A percentile compares a stretch with the other conserved stretches of the same genome.
These are phyloP conservation scores for Adrianichthys oophorus DNA, from an alignment of 2,797 vertebrate genomes.

Conservation along the genomic window DNA sequence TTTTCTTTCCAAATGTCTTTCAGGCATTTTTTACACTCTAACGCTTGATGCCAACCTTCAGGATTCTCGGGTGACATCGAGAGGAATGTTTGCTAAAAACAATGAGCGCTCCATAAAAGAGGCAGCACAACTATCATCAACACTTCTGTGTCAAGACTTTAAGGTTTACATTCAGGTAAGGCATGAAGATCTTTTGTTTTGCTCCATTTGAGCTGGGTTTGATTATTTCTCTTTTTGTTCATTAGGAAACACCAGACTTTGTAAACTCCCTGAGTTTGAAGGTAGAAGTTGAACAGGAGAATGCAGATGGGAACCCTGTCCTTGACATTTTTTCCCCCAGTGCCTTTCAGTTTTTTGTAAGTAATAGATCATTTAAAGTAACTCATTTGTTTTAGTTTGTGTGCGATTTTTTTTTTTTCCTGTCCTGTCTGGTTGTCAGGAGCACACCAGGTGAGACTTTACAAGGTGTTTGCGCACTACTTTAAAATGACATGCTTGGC, in stretches of 20 bases:
- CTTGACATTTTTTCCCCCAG: slow-evolving; percentile 80
- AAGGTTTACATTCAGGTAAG: slow-evolving; percentile 85
- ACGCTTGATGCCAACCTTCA: slow-evolving; percentile 86
- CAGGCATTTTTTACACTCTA: slow-evolving; percentile 82
- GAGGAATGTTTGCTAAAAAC: slow-evolving; percentile 85
- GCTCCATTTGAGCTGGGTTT: too few species aligned
- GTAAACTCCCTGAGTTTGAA: slow-evolving; percentile 84
- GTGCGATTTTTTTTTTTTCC: slow-evolving; percentile 3
- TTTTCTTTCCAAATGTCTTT: slow-evolving; percentile 2
- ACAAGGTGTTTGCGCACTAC: slow-evolving; percentile 15
- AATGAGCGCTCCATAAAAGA: slow-evolving; percentile 81
- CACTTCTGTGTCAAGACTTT: slow-evolving; percentile 67
- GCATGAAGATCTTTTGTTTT: background rate
- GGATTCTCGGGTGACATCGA: slow-evolving; percentile 82
- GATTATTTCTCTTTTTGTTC: slow-evolving; percentile 5
- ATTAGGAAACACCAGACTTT: slow-evolving; percentile 85
- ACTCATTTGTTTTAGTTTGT: background rate
- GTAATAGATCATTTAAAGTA: slow-evolving; percentile 38
- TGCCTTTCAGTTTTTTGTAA: slow-evolving; percentile 86
- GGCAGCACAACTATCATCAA: slow-evolving; percentile 55
- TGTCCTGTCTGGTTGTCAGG: background rate
- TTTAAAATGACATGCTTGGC: slow-evolving; percentile 35
- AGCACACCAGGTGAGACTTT: slow-evolving; percentile 8
- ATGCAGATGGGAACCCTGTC: slow-evolving; percentile 80
- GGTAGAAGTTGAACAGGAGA: slow-evolving; percentile 80